These are phyloP conservation scores for Cheumatopsyche charites DNA, from an alignment of 1,140 invertebrate genomes.

Conservation along the genomic window DNA sequence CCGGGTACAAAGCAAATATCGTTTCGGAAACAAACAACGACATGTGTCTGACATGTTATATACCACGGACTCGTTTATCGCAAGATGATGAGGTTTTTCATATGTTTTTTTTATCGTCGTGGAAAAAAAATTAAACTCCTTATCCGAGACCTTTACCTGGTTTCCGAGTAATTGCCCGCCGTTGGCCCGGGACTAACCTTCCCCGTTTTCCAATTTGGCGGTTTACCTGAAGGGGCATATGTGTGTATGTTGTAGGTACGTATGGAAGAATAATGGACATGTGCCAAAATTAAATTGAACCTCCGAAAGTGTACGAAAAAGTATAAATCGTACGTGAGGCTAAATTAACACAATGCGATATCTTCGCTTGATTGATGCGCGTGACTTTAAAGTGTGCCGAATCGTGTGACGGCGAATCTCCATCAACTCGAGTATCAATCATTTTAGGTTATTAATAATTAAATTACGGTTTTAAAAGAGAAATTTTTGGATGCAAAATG, in stretches of 20 bases:
- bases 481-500: too few relatives aligned
- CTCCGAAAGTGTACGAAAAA: background rate
- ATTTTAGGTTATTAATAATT: too few relatives aligned
- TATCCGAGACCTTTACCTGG: slow-evolving; percentile 9
- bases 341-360: too few relatives aligned
- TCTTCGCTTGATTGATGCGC: too few relatives aligned
- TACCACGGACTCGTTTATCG: slow-evolving; percentile 13
- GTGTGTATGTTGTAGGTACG: too few relatives aligned
- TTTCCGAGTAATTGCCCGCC: background rate
- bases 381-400: too few relatives aligned
- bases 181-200: background rate
- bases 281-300: slow-evolving; percentile 14
- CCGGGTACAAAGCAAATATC: slow-evolving; percentile 44
- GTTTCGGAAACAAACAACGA: slow-evolving; percentile 46
- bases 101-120: slow-evolving; percentile 11
- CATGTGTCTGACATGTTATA: slow-evolving; percentile 48
- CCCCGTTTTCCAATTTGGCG: slow-evolving; percentile 30
- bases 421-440: too few relatives aligned
- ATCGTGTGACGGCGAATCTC: too few relatives aligned
- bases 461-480: too few relatives aligned
- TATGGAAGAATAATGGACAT: slow-evolving; percentile 1
- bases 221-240: slow-evolving; percentile 20
- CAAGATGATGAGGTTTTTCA: slow-evolving; percentile 13
- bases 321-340: too few relatives aligned
- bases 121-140: background rate